Conservation (phyloP, 2,113 vertebrate species). For the Dascyllus trimaculatus region DNA sequence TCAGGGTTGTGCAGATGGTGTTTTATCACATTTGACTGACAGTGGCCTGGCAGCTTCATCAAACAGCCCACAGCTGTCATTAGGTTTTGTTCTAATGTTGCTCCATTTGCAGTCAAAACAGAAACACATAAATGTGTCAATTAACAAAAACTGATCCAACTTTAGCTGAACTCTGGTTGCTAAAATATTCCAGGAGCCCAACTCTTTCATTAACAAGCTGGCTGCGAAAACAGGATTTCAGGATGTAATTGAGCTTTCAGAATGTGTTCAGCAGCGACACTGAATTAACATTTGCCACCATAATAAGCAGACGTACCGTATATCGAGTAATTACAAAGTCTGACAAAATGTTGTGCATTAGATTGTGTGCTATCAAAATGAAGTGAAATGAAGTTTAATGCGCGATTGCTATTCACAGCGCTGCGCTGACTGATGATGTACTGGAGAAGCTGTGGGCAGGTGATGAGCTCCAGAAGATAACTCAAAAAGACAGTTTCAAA, state of each 20-base stretch:
- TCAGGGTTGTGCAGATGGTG: too few relatives aligned
- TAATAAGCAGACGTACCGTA: background rate
- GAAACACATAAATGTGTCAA: too few relatives aligned
- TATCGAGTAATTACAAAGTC: background rate
- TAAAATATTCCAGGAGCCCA: too few relatives aligned
- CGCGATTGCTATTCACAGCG: background rate
- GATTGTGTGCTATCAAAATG: background rate
- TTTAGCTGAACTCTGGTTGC: too few relatives aligned
- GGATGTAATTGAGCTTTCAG: background rate
- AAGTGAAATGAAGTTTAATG: too few relatives aligned
- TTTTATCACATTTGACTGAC: too few relatives aligned
- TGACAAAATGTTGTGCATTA: background rate
- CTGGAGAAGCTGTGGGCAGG: background rate
- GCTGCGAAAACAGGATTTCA: background rate
- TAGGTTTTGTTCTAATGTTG: too few relatives aligned
- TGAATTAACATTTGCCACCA: background rate
- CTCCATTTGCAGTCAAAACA: too few relatives aligned
- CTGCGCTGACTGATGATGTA: background rate
- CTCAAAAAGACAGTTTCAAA: background rate
- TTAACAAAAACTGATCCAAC: too few relatives aligned
- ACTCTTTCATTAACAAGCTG: background rate
- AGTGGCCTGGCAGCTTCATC: too few relatives aligned
- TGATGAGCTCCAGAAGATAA: background rate
- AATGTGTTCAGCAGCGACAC: background rate
- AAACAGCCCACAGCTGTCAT: too few relatives aligned